Evolutionary conservation across 2,113 vertebrate genomes (phyloP).

Genomic region (Murina feae): DNA sequence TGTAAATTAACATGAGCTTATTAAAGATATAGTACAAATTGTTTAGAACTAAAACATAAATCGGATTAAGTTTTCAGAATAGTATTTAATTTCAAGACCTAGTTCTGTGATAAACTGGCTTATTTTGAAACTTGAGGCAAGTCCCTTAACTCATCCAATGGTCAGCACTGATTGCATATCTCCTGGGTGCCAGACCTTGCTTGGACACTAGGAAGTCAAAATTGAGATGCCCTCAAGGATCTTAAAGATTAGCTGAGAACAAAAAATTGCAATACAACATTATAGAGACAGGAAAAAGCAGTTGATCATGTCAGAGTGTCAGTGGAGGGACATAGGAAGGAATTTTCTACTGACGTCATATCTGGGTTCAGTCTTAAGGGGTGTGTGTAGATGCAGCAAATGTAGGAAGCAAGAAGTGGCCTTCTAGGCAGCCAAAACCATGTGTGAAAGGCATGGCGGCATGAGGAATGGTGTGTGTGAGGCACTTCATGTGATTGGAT

Average conservation of each 20-base stretch:
- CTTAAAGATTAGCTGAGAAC: neutral
- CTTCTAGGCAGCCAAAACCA: neutral
- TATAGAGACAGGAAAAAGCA: neutral
- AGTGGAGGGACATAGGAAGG: neutral
- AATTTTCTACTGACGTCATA: neutral
- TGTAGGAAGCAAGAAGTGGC: neutral
- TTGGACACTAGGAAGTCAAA: neutral
- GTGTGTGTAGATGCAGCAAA: neutral
- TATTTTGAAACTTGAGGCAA: neutral
- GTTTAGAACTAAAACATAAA: neutral
- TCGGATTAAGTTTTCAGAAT: slow-evolving; percentile 25
- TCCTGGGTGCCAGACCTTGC: neutral
- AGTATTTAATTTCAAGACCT: neutral
- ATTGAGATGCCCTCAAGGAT: neutral
- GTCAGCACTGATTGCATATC: neutral
- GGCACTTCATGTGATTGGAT: neutral
- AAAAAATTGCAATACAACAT: neutral
- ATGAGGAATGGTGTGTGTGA: neutral
- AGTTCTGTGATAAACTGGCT: neutral
- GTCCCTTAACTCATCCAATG: neutral
- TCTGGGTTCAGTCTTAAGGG: neutral
- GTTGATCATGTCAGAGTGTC: neutral
- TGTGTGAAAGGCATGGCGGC: neutral
- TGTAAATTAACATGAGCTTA: slow-evolving; percentile 1
- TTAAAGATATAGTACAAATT: neutral